phyloP scores from a whole-genome alignment of 2,888 invertebrate species.

The Agriopis leucophaearia region DNA sequence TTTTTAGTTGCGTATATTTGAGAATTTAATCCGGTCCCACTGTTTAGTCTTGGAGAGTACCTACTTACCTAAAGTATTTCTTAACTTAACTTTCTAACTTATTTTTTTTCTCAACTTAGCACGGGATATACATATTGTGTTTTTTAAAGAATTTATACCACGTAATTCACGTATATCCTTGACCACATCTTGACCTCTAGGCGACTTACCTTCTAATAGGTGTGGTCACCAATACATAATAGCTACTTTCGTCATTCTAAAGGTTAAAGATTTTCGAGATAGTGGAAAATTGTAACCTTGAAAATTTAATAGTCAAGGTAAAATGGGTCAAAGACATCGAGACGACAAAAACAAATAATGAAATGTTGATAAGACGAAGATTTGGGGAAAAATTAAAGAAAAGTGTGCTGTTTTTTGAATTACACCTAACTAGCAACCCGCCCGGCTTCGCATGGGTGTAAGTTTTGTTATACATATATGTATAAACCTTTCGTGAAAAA shows the following conservation, averaged over 20 bases:
- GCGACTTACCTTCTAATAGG: conserved; percentile 12
- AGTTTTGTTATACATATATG: too few species aligned
- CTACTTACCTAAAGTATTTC: too few species aligned
- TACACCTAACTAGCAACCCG: too few species aligned
- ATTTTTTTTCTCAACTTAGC: too few species aligned
- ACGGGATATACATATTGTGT: not conserved
- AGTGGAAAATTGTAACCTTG: not conserved
- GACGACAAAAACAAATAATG: not conserved
- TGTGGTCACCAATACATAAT: conserved; percentile 17
- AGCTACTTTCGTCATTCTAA: conserved; percentile 14
- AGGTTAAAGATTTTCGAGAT: conserved; percentile 15
- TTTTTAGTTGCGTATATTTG: too few species aligned
- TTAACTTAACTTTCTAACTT: too few species aligned
- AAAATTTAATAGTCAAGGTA: not conserved
- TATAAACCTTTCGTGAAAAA: too few species aligned
- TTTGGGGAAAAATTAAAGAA: too few species aligned
- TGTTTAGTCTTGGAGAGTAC: too few species aligned
- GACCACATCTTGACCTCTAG: conserved; percentile 11
- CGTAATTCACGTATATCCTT: conserved; percentile 6
- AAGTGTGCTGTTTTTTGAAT: too few species aligned
- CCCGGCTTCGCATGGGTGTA: too few species aligned
- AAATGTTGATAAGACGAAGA: not conserved
- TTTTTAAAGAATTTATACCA: not conserved
- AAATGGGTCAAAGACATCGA: not conserved
- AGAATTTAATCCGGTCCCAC: too few species aligned